Evolutionary conservation across 2,888 invertebrate genomes (phyloP).

Genomic region (Xestia rhomboidea): DNA sequence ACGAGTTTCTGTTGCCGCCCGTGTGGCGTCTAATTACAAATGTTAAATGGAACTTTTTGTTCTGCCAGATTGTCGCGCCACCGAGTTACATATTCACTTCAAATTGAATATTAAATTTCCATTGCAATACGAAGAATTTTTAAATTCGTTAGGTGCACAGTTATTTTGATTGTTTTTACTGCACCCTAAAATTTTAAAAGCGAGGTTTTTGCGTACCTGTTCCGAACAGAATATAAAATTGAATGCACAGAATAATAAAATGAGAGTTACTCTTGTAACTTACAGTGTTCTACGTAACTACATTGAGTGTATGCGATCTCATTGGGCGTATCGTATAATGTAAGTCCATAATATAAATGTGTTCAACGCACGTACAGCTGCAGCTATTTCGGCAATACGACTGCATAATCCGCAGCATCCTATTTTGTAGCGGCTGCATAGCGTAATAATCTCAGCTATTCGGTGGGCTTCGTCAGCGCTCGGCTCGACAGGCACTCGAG

Average conservation of each 20-base stretch:
- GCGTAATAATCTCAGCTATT: conserved; percentile 86
- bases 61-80: conserved; percentile 82
- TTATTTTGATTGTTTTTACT: conserved; percentile 64
- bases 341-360: conserved; percentile 43
- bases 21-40: conserved; percentile 86
- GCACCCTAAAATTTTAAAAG: conserved; percentile 49
- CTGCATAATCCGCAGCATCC: conserved; percentile 79
- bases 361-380: conserved; percentile 48
- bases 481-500: conserved; percentile 86
- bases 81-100: conserved; percentile 83
- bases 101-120: conserved; percentile 84
- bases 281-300: conserved; percentile 5
- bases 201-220: conserved; percentile 10
- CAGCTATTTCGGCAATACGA: conserved; percentile 68
- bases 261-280: background rate
- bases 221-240: conserved; percentile 23
- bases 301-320: conserved; percentile 24
- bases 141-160: conserved; percentile 66
- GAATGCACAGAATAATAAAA: conserved; percentile 15
- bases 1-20: conserved; percentile 66
- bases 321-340: conserved; percentile 21
- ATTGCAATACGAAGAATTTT: conserved; percentile 70
- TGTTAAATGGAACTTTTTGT: conserved; percentile 85
- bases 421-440: conserved; percentile 82
- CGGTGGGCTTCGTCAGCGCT: conserved; percentile 87